phyloP scores from a whole-genome alignment of 2,113 vertebrate genomes.

The Deroptyus accipitrinus region DNA sequence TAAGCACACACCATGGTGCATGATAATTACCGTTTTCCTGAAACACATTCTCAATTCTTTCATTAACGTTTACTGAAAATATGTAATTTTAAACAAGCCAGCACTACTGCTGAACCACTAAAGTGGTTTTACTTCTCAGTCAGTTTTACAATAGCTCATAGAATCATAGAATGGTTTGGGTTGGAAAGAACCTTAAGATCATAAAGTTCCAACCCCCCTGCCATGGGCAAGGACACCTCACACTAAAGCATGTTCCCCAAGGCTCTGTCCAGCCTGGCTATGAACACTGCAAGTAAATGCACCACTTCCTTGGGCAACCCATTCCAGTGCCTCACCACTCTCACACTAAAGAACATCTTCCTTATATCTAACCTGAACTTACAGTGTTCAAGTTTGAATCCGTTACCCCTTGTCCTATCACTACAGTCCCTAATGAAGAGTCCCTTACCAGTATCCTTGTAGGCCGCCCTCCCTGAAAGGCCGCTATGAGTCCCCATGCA shows the following conservation, averaged over 20 bases:
- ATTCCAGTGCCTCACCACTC: background rate
- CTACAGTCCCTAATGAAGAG: background rate
- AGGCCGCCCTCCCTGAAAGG: background rate
- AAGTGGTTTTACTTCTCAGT: background rate
- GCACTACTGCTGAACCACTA: background rate
- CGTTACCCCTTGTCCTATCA: background rate
- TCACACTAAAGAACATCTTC: background rate
- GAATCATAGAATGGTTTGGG: background rate
- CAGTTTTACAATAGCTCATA: background rate
- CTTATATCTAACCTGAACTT: background rate
- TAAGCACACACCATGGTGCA: background rate
- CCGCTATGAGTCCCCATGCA: background rate
- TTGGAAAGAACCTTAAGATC: background rate
- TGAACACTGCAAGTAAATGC: background rate
- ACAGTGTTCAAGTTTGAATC: background rate
- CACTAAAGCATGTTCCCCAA: background rate
- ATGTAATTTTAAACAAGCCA: background rate
- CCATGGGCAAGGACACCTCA: background rate
- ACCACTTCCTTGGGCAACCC: background rate
- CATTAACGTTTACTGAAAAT: background rate
- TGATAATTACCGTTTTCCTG: background rate
- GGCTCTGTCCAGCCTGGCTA: background rate
- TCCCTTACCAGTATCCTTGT: background rate
- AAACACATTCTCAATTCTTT: background rate
- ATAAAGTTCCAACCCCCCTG: background rate